Base-by-base conservation (phyloP, 2,797 vertebrate genomes). In the Holocentrus rufus region DNA sequence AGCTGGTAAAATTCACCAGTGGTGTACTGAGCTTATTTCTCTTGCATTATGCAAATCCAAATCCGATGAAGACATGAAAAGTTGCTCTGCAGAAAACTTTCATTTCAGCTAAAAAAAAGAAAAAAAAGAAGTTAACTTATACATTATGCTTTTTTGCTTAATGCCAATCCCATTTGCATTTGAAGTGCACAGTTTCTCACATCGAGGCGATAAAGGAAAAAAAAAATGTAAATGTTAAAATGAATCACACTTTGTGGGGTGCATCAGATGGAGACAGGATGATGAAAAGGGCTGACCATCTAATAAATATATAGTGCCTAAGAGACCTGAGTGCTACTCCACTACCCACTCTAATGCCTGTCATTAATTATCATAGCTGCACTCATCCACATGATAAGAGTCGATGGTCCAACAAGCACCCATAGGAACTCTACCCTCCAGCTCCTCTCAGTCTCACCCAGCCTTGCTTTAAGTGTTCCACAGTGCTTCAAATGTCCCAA, bases 351-450 rank as follows among this genome's bases (percentile, higher is more conserved):
- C 77, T 71, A 74, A 82, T 82, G 62, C 72, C 44, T 15, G 61
- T 74, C 71, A 81, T 93, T 86, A 65, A 85, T 91, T 88, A 72
- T 72, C 61, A 81, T 42, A 18, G 79, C 84, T 55, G 69, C 65
- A 62, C 72, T 83, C 77, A 77, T 79, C 61, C 17, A 39, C 65
- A 69, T 79, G 78, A 88, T 42, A 80, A 90, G 77, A 84, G 88
- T 72, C 14, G 68, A 58, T 73, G 76, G 63, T 84, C 76, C 80
- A 75, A 31, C 66, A 46, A 85, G 52, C 65, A 30, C 72, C 46
- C 76, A 53, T 23, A 58, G 47, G 57, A 75, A 69, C 79, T 60
- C 39, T 76, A 76, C 23, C 78, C 81, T 83, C 55, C 31, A 44
- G 20, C 64, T 64, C 71, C 31, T 79, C 85, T 86, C 30, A 69